A percentile compares a stretch with the other conserved stretches of the same genome.
phyloP scores from a whole-genome alignment of 2,888 invertebrate species.

The Eurois occulta region DNA sequence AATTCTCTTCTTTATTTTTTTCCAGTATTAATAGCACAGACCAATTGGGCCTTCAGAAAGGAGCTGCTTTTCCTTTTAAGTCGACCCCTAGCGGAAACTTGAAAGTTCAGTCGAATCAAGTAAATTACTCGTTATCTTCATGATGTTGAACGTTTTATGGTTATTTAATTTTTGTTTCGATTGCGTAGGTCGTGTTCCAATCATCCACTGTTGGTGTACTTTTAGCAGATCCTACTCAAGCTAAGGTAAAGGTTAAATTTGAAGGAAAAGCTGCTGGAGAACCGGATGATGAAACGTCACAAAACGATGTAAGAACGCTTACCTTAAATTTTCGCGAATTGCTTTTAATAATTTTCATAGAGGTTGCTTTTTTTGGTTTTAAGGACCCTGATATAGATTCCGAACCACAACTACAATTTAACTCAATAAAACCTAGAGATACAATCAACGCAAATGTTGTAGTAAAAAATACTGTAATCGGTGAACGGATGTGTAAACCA shows the following conservation, averaged over 20 bases:
- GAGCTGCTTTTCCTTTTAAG: constrained; percentile 91
- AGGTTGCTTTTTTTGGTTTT: constrained; percentile 3
- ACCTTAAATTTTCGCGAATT: neutral
- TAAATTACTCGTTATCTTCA: constrained; percentile 70
- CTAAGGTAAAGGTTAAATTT: constrained; percentile 91
- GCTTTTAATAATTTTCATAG: neutral
- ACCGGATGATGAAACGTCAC: constrained; percentile 73
- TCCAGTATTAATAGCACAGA: constrained; percentile 80
- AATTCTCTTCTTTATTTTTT: constrained; percentile 25
- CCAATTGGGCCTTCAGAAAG: constrained; percentile 74
- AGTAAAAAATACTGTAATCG: constrained; percentile 50
- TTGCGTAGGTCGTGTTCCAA: constrained; percentile 92
- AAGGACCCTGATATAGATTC: constrained; percentile 73
- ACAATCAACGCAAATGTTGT: constrained; percentile 60
- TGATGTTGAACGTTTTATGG: neutral
- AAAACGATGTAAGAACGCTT: constrained; percentile 72
- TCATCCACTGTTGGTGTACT: constrained; percentile 93
- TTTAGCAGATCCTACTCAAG: constrained; percentile 92
- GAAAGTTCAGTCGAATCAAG: constrained; percentile 93
- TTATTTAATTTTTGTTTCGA: constrained; percentile 9
- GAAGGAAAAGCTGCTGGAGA: constrained; percentile 82
- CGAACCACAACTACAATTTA: constrained; percentile 75
- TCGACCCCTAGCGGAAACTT: constrained; percentile 93
- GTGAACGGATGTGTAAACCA: constrained; percentile 61
- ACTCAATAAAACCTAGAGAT: constrained; percentile 64